These are phyloP conservation scores for Epirrhoe tristata DNA, from an alignment of 2,888 invertebrate genomes.

Conservation along the genomic window DNA sequence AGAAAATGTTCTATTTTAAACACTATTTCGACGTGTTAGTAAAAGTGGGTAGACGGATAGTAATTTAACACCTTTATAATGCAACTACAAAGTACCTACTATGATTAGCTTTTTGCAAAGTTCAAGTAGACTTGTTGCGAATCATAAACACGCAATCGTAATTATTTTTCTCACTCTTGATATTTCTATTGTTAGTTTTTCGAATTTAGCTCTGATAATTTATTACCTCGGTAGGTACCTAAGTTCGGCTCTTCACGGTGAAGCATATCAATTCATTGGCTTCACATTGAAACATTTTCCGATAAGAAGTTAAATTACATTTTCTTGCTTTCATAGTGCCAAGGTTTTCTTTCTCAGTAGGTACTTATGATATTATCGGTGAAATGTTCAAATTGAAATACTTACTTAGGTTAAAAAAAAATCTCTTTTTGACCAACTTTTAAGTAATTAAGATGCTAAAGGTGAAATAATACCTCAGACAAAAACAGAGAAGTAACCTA, in stretches of 20 bases:
- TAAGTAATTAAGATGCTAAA: no score
- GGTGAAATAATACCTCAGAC: no score
- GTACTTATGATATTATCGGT: no score
- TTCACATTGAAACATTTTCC: conserved; percentile 40
- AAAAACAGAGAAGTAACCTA: no score
- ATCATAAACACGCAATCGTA: conserved; percentile 36
- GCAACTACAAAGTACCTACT: conserved; percentile 20
- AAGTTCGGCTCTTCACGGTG: neutral
- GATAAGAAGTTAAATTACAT: conserved; percentile 32
- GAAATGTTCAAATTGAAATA: no score
- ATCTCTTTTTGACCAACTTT: no score
- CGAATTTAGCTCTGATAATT: neutral
- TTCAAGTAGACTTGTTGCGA: conserved; percentile 37
- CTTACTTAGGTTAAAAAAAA: no score
- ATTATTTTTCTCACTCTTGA: conserved; percentile 7
- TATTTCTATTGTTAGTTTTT: neutral
- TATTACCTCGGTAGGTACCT: neutral
- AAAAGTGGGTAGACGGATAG: conserved; percentile 6
- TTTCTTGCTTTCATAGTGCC: neutral
- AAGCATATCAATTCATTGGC: conserved; percentile 38
- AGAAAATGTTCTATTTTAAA: conserved; percentile 22
- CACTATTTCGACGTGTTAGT: conserved; percentile 17
- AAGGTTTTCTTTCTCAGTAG: conserved; percentile 12
- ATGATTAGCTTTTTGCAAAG: conserved; percentile 34
- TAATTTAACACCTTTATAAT: conserved; percentile 25